Evolutionary conservation across 1,140 invertebrate genomes (phyloP).

Genomic region (Chelonus insularis): DNA sequence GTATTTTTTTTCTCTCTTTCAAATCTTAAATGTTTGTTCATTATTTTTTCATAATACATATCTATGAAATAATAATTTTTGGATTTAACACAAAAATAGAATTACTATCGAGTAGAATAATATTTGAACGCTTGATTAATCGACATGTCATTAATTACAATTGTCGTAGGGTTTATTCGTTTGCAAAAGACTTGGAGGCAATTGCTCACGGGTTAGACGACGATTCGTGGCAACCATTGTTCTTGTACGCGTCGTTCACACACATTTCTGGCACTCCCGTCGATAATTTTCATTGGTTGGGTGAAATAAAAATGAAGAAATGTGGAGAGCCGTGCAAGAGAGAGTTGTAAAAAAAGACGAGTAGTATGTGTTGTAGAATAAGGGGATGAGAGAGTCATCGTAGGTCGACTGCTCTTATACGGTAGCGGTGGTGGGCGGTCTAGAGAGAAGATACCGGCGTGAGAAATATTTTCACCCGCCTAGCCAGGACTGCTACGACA

Average conservation of each 20-base stretch:
- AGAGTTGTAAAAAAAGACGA: not conserved
- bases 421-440: conserved; percentile 19
- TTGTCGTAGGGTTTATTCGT: conserved; percentile 2
- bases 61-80: not conserved
- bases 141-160: conserved; percentile 56
- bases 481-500: conserved; percentile 4
- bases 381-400: conserved; percentile 22
- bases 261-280: conserved; percentile 41
- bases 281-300: conserved; percentile 44
- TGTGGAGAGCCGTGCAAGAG: not conserved
- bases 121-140: conserved; percentile 56
- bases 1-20: too few relatives aligned
- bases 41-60: too few relatives aligned
- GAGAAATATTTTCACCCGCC: conserved; percentile 29
- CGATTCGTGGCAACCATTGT: conserved; percentile 55
- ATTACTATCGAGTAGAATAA: conserved; percentile 43
- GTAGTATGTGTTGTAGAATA: conserved; percentile 1
- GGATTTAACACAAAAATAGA: not conserved
- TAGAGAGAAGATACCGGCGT: conserved; percentile 8
- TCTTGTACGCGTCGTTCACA: conserved; percentile 57
- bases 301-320: conserved; percentile 26
- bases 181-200: conserved; percentile 9
- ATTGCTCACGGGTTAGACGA: conserved; percentile 60
- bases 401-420: conserved; percentile 28
- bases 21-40: too few relatives aligned